Conservation (phyloP, 2,797 vertebrate species). For the Cirrhinus molitorella region DNA sequence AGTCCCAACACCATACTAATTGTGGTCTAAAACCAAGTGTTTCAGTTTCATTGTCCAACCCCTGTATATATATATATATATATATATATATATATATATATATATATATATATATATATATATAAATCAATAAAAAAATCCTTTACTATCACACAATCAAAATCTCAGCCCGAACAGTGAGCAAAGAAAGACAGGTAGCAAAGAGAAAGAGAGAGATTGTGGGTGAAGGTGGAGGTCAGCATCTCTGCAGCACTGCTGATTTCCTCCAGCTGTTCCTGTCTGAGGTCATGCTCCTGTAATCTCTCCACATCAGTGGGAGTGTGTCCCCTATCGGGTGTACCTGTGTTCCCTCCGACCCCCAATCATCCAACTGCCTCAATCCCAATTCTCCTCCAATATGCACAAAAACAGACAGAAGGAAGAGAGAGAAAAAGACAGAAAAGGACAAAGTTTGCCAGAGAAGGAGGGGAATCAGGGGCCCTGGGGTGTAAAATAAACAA, state of each 20-base stretch:
- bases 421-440: constrained; percentile 1
- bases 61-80: too few species aligned
- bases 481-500: constrained; percentile 9
- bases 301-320: constrained; percentile 29
- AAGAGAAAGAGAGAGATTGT: constrained; percentile 7
- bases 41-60: too few species aligned
- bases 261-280: constrained; percentile 53
- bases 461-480: background rate
- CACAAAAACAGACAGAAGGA: constrained; percentile 13
- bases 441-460: background rate
- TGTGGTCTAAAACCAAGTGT: too few species aligned
- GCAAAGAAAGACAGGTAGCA: constrained; percentile 45
- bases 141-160: background rate
- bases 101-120: too few species aligned
- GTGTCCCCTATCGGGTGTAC: constrained; percentile 23
- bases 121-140: too few species aligned
- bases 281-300: constrained; percentile 38
- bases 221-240: constrained; percentile 38
- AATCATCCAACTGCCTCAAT: constrained; percentile 43
- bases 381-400: constrained; percentile 37
- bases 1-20: too few species aligned
- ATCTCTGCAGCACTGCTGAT: constrained; percentile 40
- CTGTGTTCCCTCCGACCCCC: constrained; percentile 10
- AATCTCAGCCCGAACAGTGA: too few species aligned
- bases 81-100: too few species aligned